Conservation (phyloP, 2,797 vertebrate species). For the Sparidentex hasta region DNA sequence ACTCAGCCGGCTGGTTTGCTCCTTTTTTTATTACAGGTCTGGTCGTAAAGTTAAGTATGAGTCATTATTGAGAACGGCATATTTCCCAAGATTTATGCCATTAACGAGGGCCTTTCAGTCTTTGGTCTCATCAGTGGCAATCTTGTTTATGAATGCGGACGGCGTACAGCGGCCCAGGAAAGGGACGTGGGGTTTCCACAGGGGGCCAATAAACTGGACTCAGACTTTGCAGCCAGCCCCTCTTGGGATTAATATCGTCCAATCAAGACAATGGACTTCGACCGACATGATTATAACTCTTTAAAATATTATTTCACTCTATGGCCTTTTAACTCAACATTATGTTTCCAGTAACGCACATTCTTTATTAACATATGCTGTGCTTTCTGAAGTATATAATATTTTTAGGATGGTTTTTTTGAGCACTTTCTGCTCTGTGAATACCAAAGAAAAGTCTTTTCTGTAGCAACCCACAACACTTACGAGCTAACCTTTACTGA, state of each 20-base stretch:
- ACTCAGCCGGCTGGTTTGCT: constrained; percentile 66
- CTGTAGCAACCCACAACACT: neutral
- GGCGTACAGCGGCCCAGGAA: constrained; percentile 5
- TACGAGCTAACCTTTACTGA: neutral
- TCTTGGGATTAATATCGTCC: constrained; percentile 42
- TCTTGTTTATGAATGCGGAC: constrained; percentile 60
- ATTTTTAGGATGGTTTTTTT: neutral
- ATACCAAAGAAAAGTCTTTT: neutral
- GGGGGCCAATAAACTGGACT: constrained; percentile 54
- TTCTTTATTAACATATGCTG: neutral
- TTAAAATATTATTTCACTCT: constrained; percentile 25
- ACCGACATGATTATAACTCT: constrained; percentile 50
- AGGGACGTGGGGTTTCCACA: constrained; percentile 35
- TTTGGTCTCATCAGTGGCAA: constrained; percentile 34
- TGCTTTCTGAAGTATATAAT: neutral
- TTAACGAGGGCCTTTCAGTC: constrained; percentile 62
- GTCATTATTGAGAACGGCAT: constrained; percentile 71
- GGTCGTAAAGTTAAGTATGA: constrained; percentile 76
- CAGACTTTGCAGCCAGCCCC: constrained; percentile 4
- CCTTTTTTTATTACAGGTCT: constrained; percentile 69
- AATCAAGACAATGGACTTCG: constrained; percentile 61
- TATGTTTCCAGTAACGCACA: neutral
- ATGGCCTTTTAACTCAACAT: constrained; percentile 20
- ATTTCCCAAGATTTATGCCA: constrained; percentile 65
- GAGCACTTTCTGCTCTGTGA: neutral